phyloP scores from a whole-genome alignment of 1,140 invertebrate genomes.

The Laupala kohalensis region DNA sequence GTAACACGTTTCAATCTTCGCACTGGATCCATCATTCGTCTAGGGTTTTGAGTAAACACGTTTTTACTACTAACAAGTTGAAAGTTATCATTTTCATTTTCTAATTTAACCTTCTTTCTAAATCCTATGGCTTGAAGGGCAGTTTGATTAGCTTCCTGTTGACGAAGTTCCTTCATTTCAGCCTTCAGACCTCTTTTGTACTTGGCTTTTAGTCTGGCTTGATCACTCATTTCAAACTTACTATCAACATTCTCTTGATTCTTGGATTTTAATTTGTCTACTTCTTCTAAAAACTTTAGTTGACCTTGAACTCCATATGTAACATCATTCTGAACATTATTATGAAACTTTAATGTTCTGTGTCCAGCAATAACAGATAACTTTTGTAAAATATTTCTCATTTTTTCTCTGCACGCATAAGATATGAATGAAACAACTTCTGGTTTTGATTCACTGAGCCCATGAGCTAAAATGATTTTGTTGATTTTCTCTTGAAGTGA shows the following conservation, averaged over 20 bases:
- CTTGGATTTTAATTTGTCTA: not conserved
- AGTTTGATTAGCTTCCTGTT: not conserved
- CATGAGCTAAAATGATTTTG: not conserved
- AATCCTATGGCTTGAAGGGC: not conserved
- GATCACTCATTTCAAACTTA: not conserved
- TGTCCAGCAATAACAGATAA: not conserved
- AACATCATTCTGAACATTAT: not conserved
- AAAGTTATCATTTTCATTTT: not conserved
- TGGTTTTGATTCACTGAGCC: not conserved
- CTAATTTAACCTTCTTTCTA: not conserved
- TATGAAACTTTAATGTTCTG: not conserved
- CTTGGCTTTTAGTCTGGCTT: not conserved
- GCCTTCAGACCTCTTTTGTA: not conserved
- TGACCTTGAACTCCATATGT: not conserved
- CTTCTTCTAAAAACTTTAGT: not conserved
- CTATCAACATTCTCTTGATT: not conserved
- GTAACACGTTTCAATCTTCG: not conserved
- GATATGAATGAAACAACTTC: not conserved
- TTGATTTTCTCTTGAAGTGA: not conserved
- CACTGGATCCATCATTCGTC: not conserved
- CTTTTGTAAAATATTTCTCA: not conserved
- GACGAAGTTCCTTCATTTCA: not conserved
- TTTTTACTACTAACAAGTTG: not conserved
- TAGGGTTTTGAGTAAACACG: not conserved
- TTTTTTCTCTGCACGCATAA: not conserved